These are phyloP conservation scores for Plodia interpunctella DNA, from an alignment of 1,140 invertebrate genomes.

Conservation along the genomic window DNA sequence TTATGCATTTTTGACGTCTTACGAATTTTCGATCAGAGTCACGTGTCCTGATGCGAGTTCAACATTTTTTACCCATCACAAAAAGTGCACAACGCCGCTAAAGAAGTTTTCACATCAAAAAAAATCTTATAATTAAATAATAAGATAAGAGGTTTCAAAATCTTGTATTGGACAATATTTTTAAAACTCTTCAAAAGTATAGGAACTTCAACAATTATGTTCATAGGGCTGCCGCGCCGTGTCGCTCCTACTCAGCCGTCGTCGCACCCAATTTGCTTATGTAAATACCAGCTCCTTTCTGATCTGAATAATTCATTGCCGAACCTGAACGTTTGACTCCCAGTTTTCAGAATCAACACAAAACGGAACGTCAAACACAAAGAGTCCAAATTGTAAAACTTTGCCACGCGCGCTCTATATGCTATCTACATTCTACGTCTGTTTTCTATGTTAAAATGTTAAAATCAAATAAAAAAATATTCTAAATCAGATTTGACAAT, in stretches of 20 bases:
- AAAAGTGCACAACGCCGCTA: too few species aligned
- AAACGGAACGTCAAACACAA: constrained; percentile 41
- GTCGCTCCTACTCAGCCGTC: constrained; percentile 8
- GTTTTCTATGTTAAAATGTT: too few species aligned
- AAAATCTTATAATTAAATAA: too few species aligned
- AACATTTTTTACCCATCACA: too few species aligned
- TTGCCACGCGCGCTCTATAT: not conserved
- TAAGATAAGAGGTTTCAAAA: too few species aligned
- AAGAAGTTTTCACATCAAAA: too few species aligned
- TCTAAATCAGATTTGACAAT: too few species aligned
- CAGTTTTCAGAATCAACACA: constrained; percentile 61
- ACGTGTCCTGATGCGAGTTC: too few species aligned
- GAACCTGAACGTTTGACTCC: constrained; percentile 51
- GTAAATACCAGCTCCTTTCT: constrained; percentile 64
- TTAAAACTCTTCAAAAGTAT: not conserved
- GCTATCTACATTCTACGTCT: too few species aligned
- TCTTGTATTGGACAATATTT: not conserved
- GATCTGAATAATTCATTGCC: constrained; percentile 63
- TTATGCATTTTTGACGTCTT: too few species aligned
- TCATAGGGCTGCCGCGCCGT: not conserved
- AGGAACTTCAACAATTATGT: not conserved
- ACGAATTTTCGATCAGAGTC: too few species aligned
- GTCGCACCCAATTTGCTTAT: constrained; percentile 61
- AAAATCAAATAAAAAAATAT: too few species aligned
- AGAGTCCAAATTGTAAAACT: constrained; percentile 39